Evolutionary conservation across 1,140 invertebrate genomes (phyloP), one percentile per base, ranked within the genome.

Genomic region (Pseudoatta argentina): DNA sequence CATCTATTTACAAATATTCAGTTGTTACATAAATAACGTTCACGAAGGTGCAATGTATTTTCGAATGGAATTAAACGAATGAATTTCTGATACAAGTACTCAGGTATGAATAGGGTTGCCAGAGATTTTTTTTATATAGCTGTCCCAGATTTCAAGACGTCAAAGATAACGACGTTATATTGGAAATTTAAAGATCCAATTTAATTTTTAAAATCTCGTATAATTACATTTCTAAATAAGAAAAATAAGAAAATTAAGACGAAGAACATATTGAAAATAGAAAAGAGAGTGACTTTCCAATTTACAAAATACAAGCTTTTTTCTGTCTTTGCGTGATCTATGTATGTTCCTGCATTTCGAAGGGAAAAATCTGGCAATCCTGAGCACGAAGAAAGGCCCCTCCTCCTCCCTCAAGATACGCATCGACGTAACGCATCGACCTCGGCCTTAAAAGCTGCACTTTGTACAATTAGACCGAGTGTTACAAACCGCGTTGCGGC

Each of bases 381-480:
- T 59, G 21, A 59, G 55, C 55, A 48, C 24, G 61, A 59, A 16
- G 24, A 34, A 61, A 21, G 55, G 7, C 39, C 8, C 30, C 30
- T 0, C 0, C 30, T 4, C 30, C 6, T 6, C 39, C n/a, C 30
- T 5, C 21, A 21, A 73, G 44, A 82, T 59, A 73, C 21, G 51
- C 55, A 59, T 27, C 69, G 69, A 59, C 55, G 30, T 69, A 64
- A 78, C 44, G 48, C 64, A 51, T 69, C 51, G 18, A 83, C 24
- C 39, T 48, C 39, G 79, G 55, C 79, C 79, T 73, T 61, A 61
- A 73, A 83, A 61, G 69, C 67, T 61, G 79, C 69, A 75, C 79
- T 73, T 48, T 48, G 55, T 61, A 61, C 69, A 83, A 83, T 83
- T 83, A 73, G 69, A 61, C 55, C 57, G 79, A 44, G 69, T 44